Evolutionary conservation across 2,797 vertebrate genomes (phyloP).

Genomic region (Scyliorhinus canicula): DNA sequence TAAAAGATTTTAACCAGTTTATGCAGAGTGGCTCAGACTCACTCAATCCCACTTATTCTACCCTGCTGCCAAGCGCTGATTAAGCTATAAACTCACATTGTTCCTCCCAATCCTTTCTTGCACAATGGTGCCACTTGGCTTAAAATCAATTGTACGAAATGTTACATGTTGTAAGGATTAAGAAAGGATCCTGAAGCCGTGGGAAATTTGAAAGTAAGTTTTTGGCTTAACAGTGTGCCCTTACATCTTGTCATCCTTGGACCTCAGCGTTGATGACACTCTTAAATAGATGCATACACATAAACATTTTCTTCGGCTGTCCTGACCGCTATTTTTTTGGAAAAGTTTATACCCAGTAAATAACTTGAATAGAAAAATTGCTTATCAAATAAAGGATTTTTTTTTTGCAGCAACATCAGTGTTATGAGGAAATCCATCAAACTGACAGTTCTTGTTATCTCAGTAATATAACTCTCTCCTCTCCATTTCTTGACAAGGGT

Average conservation of each 20-base stretch:
- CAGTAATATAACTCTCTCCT: not conserved
- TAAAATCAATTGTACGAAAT: not conserved
- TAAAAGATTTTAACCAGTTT: too few relatives aligned
- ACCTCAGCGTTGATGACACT: not conserved
- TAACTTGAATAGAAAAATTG: not conserved
- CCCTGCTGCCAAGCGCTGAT: too few relatives aligned
- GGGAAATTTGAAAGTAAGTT: not conserved
- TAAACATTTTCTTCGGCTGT: not conserved
- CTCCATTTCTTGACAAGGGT: not conserved
- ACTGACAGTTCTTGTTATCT: not conserved
- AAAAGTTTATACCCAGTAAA: not conserved
- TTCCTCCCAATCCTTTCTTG: too few relatives aligned
- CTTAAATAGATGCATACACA: not conserved
- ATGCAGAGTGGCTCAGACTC: too few relatives aligned
- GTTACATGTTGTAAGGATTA: not conserved
- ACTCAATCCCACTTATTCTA: too few relatives aligned
- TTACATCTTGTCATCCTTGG: not conserved
- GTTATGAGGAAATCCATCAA: conserved; percentile 5
- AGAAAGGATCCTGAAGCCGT: not conserved
- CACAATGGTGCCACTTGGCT: too few relatives aligned
- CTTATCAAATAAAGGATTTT: not conserved
- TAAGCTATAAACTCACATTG: too few relatives aligned
- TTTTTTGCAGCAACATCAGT: not conserved
- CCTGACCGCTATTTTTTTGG: not conserved
- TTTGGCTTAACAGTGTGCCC: not conserved